phyloP scores from a whole-genome alignment of 2,888 invertebrate genomes.

The Anthophora plumipes region DNA sequence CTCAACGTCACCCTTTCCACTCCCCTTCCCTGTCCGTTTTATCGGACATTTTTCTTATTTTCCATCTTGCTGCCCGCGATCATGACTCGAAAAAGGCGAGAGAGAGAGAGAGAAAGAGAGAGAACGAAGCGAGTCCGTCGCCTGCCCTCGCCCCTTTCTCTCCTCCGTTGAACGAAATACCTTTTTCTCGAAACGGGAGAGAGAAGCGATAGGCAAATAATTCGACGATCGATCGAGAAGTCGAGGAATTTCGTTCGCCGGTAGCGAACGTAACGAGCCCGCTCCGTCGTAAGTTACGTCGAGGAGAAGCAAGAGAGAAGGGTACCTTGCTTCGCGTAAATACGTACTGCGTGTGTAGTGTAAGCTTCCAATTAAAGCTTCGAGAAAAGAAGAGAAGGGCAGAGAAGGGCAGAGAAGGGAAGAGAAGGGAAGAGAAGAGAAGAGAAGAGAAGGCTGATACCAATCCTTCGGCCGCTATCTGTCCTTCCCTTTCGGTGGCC shows the following conservation, averaged over 20 bases:
- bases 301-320: conserved; percentile 12
- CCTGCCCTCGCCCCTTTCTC: neutral
- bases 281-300: conserved; percentile 26
- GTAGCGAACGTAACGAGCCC: conserved; percentile 58
- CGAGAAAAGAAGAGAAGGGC: conserved; percentile 33
- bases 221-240: conserved; percentile 9
- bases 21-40: neutral
- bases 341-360: conserved; percentile 67
- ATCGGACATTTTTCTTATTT: conserved; percentile 22
- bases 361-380: conserved; percentile 73
- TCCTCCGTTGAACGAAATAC: neutral
- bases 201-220: conserved; percentile 8
- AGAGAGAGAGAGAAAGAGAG: neutral
- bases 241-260: conserved; percentile 4
- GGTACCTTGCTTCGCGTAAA: conserved; percentile 60
- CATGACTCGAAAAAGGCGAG: no score
- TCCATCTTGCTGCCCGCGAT: neutral
- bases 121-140: neutral
- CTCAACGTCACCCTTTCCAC: conserved; percentile 9
- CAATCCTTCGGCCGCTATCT: conserved; percentile 61
- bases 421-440: no score
- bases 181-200: neutral
- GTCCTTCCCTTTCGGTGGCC: conserved; percentile 52
- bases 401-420: conserved; percentile 29
- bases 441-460: conserved; percentile 47